phyloP scores from a whole-genome alignment of 2,888 invertebrate species.

The Volucella bombylans region DNA sequence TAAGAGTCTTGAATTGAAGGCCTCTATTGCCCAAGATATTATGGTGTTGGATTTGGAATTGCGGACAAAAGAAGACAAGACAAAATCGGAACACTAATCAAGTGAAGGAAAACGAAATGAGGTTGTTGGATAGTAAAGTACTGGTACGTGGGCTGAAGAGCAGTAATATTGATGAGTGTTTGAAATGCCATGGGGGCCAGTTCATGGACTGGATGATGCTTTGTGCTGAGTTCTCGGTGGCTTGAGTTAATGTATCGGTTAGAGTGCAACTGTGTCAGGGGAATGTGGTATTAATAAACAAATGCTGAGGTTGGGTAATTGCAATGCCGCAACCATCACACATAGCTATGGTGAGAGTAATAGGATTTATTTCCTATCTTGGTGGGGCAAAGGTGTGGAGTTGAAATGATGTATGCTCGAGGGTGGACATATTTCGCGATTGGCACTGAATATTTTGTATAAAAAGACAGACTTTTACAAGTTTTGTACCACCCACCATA shows the following conservation, averaged over 20 bases:
- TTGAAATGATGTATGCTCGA: no score
- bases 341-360: neutral
- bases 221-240: slow-evolving; percentile 6
- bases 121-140: neutral
- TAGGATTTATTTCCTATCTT: no score
- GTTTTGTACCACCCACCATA: no score
- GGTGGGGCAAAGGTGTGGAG: no score
- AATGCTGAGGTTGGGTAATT: neutral
- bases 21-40: slow-evolving; percentile 29
- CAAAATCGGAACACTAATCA: slow-evolving; percentile 1
- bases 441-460: no score
- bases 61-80: neutral
- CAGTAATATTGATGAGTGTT: slow-evolving; percentile 18
- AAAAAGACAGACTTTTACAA: no score
- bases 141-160: slow-evolving; percentile 1
- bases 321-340: neutral
- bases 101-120: neutral
- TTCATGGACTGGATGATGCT: slow-evolving; percentile 15
- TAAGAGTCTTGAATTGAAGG: neutral
- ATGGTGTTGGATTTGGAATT: slow-evolving; percentile 15
- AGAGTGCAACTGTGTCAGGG: slow-evolving; percentile 28
- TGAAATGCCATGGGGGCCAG: slow-evolving; percentile 33
- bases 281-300: slow-evolving; percentile 4
- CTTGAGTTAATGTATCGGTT: slow-evolving; percentile 46
- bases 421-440: no score